A percentile compares a stretch with the other conserved stretches of the same genome.
These are phyloP conservation scores for Tenebrio molitor DNA, from an alignment of 1,140 invertebrate species.

Conservation along the genomic window DNA sequence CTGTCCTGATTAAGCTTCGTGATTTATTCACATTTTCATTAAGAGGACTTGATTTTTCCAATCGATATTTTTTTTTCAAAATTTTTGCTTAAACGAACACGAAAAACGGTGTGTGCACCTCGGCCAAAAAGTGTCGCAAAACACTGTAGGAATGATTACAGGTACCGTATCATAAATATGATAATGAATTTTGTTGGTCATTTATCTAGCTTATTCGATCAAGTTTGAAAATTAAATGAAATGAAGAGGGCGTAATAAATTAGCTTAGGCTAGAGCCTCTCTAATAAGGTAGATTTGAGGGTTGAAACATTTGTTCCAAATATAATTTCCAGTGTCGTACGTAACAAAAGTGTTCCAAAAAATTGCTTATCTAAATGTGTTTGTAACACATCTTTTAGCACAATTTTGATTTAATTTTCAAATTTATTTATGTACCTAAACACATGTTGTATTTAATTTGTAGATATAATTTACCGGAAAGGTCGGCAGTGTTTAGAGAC, in stretches of 20 bases:
- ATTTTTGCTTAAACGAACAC: too few species aligned
- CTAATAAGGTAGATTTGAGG: slow-evolving; percentile 58
- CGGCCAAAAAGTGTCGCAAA: too few species aligned
- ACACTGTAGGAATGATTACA: too few species aligned
- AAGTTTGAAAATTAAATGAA: slow-evolving; percentile 16
- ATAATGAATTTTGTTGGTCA: too few species aligned
- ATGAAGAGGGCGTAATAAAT: neutral
- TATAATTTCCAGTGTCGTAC: slow-evolving; percentile 39
- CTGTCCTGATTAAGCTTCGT: too few species aligned
- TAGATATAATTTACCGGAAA: too few species aligned
- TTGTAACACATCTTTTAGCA: neutral
- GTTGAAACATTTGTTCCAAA: slow-evolving; percentile 6
- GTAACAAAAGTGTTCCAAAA: slow-evolving; percentile 7
- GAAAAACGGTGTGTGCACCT: too few species aligned
- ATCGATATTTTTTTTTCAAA: too few species aligned
- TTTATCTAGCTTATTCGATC: too few species aligned
- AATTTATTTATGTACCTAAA: neutral
- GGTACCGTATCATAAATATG: too few species aligned
- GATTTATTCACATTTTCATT: too few species aligned
- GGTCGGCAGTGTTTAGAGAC: neutral
- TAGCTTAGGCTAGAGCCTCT: slow-evolving; percentile 53
- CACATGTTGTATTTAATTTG: neutral
- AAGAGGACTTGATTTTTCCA: too few species aligned
- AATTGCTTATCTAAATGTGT: neutral
- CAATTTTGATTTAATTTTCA: neutral